Percentiles rank a stretch among this genome's conserved stretches.
Evolutionary conservation across 2,113 vertebrate species (phyloP).

Genomic region (Rhynchomys soricoides): DNA sequence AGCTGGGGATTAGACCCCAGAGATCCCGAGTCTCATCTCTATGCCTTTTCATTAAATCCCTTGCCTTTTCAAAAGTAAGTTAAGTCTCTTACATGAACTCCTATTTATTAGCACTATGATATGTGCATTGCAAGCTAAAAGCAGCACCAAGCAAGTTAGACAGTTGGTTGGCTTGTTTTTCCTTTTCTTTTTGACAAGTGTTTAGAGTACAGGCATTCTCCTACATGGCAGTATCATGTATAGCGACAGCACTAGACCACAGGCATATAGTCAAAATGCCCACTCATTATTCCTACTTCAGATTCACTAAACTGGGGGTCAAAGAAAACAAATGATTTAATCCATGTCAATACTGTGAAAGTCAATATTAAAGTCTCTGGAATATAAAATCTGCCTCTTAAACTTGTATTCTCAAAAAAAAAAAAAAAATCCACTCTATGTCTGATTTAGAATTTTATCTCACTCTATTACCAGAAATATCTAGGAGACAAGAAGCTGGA

Average conservation of each 20-base stretch:
- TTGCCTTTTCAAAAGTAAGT: neutral
- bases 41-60: neutral
- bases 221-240: neutral
- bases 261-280: neutral
- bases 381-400: neutral
- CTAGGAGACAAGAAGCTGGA: neutral
- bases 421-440: neutral
- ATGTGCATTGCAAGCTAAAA: neutral
- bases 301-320: neutral
- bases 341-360: slow-evolving; percentile 5
- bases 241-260: neutral
- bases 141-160: neutral
- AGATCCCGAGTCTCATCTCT: neutral
- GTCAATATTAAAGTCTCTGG: neutral
- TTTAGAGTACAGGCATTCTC: neutral
- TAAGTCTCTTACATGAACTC: neutral
- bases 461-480: slow-evolving; percentile 7
- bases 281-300: neutral
- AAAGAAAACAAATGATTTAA: neutral
- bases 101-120: neutral
- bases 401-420: neutral
- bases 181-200: neutral
- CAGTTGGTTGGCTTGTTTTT: neutral
- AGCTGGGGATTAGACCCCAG: neutral
- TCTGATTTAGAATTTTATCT: slow-evolving; percentile 5